phyloP scores from a whole-genome alignment of 2,113 vertebrate genomes.

The Myodes glareolus region DNA sequence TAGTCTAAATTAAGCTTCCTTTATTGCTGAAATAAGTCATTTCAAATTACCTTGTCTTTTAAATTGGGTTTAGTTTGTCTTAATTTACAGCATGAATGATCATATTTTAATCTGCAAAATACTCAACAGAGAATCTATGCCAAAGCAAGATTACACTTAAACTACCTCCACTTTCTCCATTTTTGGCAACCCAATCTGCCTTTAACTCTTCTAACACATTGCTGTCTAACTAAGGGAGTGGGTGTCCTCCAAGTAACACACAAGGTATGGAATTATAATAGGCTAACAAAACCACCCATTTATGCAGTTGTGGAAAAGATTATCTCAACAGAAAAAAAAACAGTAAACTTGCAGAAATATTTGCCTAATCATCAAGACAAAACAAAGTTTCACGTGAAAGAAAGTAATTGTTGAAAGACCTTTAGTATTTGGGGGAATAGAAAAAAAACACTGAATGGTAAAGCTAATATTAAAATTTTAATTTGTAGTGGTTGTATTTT shows the following conservation, averaged over 20 bases:
- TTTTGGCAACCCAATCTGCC: slow-evolving; percentile 3
- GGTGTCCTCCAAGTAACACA: not conserved
- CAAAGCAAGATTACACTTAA: slow-evolving; percentile 62
- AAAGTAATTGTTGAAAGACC: not conserved
- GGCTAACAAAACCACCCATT: not conserved
- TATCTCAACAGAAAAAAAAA: not conserved
- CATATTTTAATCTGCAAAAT: slow-evolving; percentile 68
- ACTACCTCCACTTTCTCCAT: not conserved
- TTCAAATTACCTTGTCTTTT: slow-evolving; percentile 64
- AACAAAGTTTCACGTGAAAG: slow-evolving; percentile 1
- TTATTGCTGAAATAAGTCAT: slow-evolving; percentile 74
- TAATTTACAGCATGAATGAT: slow-evolving; percentile 60
- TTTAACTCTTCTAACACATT: not conserved
- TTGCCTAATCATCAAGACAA: slow-evolving; percentile 18
- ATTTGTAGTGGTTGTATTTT: not conserved
- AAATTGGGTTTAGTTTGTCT: slow-evolving; percentile 65
- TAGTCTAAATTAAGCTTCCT: slow-evolving; percentile 48
- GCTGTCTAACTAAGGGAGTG: not conserved
- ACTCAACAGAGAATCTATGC: slow-evolving; percentile 51
- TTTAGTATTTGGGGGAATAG: not conserved
- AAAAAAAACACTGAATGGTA: not conserved
- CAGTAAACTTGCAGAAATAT: not conserved
- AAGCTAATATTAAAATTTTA: not conserved
- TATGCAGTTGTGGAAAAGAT: not conserved
- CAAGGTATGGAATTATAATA: not conserved